Evolutionary conservation across 2,888 invertebrate genomes (phyloP).

Genomic region (Atrina japonica): DNA sequence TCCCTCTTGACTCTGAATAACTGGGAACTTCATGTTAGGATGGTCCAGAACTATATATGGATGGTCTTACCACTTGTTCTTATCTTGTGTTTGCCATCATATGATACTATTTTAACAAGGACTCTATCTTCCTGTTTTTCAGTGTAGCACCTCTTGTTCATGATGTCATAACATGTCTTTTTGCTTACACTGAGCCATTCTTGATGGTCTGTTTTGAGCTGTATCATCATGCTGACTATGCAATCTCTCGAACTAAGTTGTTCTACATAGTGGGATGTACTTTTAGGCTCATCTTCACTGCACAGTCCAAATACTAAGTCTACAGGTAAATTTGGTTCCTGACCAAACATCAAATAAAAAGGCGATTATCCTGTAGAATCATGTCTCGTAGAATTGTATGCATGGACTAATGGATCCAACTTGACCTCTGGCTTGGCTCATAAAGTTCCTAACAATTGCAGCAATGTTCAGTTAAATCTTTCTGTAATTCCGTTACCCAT

Average conservation of each 20-base stretch:
- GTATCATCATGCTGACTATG: too few species aligned
- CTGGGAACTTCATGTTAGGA: slow-evolving; percentile 25
- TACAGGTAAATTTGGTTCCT: slow-evolving; percentile 36
- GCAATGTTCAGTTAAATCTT: slow-evolving; percentile 41
- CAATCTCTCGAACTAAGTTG: slow-evolving; percentile 26
- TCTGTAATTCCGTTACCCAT: slow-evolving; percentile 40
- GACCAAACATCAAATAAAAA: slow-evolving; percentile 19
- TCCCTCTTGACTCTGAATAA: neutral
- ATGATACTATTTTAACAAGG: slow-evolving; percentile 36
- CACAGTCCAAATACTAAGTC: slow-evolving; percentile 30
- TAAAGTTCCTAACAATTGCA: slow-evolving; percentile 41
- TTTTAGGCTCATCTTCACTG: neutral
- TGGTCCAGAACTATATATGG: slow-evolving; percentile 28
- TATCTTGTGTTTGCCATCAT: slow-evolving; percentile 42
- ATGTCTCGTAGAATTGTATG: slow-evolving; percentile 38
- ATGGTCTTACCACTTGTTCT: slow-evolving; percentile 38
- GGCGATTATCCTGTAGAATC: slow-evolving; percentile 42
- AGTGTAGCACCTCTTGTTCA: slow-evolving; percentile 31
- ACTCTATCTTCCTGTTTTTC: slow-evolving; percentile 34
- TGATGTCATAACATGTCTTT: slow-evolving; percentile 33
- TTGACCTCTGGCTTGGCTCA: slow-evolving; percentile 21
- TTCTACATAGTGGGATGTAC: too few species aligned
- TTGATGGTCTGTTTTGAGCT: neutral
- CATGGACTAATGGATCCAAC: slow-evolving; percentile 39
- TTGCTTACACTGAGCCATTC: slow-evolving; percentile 22